Evolutionary conservation across 2,888 invertebrate genomes (phyloP).

Genomic region (Aproaerema taeniolella): DNA sequence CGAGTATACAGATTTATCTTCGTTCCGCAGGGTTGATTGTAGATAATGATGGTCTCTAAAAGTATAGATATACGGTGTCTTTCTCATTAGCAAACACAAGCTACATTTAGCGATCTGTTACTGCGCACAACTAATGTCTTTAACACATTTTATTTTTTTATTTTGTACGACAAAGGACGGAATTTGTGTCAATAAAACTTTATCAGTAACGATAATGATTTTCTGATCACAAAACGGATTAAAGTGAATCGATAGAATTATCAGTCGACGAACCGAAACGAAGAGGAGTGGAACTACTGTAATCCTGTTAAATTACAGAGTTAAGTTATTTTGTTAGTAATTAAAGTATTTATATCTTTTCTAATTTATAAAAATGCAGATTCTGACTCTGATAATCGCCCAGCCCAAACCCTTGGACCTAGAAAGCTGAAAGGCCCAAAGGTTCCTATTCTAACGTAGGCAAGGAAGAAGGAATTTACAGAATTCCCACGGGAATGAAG

Average conservation of each 20-base stretch:
- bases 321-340: too few species aligned
- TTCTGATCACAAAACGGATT: slow-evolving; percentile 16
- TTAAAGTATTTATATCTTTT: too few species aligned
- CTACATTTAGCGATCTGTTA: slow-evolving; percentile 9
- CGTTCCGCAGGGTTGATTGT: neutral
- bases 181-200: slow-evolving; percentile 17
- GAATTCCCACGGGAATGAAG: too few species aligned
- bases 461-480: too few species aligned
- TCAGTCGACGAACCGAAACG: slow-evolving; percentile 18
- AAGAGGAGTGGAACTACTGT: slow-evolving; percentile 6
- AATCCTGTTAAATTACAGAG: too few species aligned
- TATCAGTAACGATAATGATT: slow-evolving; percentile 20
- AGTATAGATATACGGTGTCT: slow-evolving; percentile 1
- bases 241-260: slow-evolving; percentile 13
- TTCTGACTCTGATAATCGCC: too few species aligned
- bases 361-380: too few species aligned
- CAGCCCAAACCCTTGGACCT: too few species aligned
- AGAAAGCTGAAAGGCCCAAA: too few species aligned
- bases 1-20: slow-evolving; percentile 2
- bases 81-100: slow-evolving; percentile 4
- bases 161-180: slow-evolving; percentile 5
- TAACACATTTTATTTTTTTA: neutral
- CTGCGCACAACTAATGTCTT: neutral
- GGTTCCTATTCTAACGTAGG: too few species aligned
- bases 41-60: slow-evolving; percentile 3